phyloP scores from a whole-genome alignment of 2,888 invertebrate species.

The Pteria penguin region DNA sequence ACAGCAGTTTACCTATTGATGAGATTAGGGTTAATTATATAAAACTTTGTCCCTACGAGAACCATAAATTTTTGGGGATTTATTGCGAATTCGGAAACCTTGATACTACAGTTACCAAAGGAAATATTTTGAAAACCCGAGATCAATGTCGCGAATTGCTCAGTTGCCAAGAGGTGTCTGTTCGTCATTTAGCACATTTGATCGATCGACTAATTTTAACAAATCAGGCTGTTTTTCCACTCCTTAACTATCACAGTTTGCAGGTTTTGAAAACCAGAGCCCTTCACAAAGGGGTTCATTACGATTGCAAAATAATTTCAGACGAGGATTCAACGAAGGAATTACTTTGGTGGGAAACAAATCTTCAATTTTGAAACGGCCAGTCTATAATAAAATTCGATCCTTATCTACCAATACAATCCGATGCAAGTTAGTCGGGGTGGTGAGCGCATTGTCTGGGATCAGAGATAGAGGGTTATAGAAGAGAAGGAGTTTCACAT shows the following conservation, averaged over 20 bases:
- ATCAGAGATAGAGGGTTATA: constrained; percentile 12
- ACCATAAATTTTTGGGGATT: too few relatives aligned
- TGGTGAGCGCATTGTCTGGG: constrained; percentile 10
- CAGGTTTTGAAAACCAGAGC: constrained; percentile 6
- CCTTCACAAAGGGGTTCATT: constrained; percentile 10
- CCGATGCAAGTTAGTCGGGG: neutral
- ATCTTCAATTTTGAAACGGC: constrained; percentile 23
- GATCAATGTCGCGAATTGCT: too few relatives aligned
- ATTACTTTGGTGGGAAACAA: neutral
- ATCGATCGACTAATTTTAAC: constrained; percentile 11
- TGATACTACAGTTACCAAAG: too few relatives aligned
- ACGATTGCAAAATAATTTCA: neutral
- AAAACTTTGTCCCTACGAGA: too few relatives aligned
- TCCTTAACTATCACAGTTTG: constrained; percentile 6
- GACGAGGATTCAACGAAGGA: constrained; percentile 4
- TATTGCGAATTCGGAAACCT: too few relatives aligned
- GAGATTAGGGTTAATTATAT: too few relatives aligned
- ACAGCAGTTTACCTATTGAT: constrained; percentile 21
- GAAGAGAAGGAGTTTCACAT: constrained; percentile 18
- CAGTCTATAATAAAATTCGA: constrained; percentile 12
- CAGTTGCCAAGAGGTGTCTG: too few relatives aligned
- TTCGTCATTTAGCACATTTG: too few relatives aligned
- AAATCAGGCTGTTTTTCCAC: constrained; percentile 22
- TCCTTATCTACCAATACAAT: constrained; percentile 8
- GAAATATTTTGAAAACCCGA: too few relatives aligned